A percentile compares a stretch with the other conserved stretches of the same genome.
Conservation (phyloP, 1,140 invertebrate genomes). For the Drosophila pandora region DNA sequence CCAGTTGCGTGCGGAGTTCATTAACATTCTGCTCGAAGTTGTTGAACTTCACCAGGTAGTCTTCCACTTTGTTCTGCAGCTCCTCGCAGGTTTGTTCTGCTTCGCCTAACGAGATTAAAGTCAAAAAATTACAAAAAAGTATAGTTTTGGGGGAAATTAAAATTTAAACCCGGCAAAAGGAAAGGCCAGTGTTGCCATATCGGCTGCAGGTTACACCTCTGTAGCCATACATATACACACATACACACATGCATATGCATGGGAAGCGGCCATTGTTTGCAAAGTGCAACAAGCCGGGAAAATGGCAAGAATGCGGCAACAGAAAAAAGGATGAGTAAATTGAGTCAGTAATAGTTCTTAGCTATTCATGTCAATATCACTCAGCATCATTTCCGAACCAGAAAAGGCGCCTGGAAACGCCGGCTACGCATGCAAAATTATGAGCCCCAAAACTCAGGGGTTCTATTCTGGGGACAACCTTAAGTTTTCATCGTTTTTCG, state of each 20-base stretch:
- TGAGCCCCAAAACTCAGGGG: neutral
- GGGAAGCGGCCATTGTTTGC: constrained; percentile 23
- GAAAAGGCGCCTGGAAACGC: too few species aligned
- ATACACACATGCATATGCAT: neutral
- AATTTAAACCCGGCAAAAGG: constrained; percentile 1
- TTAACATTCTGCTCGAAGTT: constrained; percentile 86
- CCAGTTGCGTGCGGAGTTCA: constrained; percentile 87
- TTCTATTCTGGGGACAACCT: neutral
- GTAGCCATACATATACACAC: too few species aligned
- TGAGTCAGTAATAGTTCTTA: too few species aligned
- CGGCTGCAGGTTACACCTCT: neutral
- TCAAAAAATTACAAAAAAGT: neutral
- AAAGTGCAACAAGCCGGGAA: constrained; percentile 13
- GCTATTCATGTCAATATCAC: too few species aligned
- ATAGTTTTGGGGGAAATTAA: neutral
- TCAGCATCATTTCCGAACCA: too few species aligned
- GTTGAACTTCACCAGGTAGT: constrained; percentile 86
- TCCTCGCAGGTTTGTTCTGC: constrained; percentile 86
- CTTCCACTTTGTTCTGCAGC: constrained; percentile 86
- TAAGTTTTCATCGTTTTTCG: too few species aligned
- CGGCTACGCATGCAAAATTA: too few species aligned
- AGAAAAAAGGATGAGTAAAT: too few species aligned
- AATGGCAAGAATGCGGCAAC: constrained; percentile 1
- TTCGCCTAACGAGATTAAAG: constrained; percentile 69
- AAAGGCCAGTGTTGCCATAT: constrained; percentile 23